These are phyloP conservation scores for Drosophila hydei DNA, from an alignment of 1,140 invertebrate genomes.

Conservation along the genomic window DNA sequence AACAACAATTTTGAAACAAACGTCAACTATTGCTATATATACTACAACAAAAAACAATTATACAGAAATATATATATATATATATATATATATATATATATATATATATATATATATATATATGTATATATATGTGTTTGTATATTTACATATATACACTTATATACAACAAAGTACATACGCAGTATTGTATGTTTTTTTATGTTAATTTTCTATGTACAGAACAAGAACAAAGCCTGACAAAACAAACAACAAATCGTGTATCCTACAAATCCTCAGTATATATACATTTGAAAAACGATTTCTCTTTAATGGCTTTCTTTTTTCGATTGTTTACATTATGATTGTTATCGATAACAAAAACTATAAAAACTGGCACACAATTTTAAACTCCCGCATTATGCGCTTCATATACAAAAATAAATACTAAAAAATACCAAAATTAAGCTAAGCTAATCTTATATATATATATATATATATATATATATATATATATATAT, in stretches of 20 bases:
- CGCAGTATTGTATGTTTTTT: constrained; percentile 75
- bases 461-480: constrained; percentile 42
- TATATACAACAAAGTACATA: constrained; percentile 75
- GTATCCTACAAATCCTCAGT: constrained; percentile 65
- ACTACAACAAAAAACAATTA: constrained; percentile 25
- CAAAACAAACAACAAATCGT: constrained; percentile 50
- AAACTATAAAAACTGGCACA: constrained; percentile 62
- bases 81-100: constrained; percentile 62
- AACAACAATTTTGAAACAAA: constrained; percentile 54
- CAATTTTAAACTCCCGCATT: constrained; percentile 74
- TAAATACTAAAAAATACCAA: constrained; percentile 28
- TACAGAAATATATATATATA: not conserved
- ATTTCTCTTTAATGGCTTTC: constrained; percentile 45
- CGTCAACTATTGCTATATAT: constrained; percentile 69
- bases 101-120: constrained; percentile 71
- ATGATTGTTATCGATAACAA: constrained; percentile 57
- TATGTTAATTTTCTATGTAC: constrained; percentile 53
- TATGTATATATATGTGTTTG: constrained; percentile 6
- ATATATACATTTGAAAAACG: constrained; percentile 41
- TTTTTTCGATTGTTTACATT: constrained; percentile 44
- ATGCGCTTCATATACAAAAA: constrained; percentile 52
- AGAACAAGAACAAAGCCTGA: constrained; percentile 70
- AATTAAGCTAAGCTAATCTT: constrained; percentile 50
- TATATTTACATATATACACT: constrained; percentile 68
- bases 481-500: constrained; percentile 43